Evolutionary conservation across 2,113 vertebrate species (phyloP).

Genomic region (Rousettus leschenaultii): DNA sequence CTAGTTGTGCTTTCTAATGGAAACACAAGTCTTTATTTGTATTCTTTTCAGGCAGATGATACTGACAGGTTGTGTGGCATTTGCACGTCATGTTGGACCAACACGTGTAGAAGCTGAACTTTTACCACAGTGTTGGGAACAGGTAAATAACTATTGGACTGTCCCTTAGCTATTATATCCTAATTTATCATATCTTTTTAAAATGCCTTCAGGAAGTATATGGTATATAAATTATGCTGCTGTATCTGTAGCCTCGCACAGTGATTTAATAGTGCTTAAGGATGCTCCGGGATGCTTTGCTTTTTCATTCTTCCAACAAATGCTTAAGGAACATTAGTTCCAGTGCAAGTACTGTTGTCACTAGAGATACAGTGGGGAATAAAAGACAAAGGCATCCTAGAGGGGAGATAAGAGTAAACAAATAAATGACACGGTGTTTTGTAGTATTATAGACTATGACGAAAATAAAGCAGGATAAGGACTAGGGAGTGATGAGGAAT

Average conservation of each 20-base stretch:
- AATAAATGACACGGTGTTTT: background rate
- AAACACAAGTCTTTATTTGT: background rate
- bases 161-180: background rate
- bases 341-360: background rate
- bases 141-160: slow-evolving; percentile 83
- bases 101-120: slow-evolving; percentile 98
- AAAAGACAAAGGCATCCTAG: background rate
- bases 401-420: background rate
- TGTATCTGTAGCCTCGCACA: background rate
- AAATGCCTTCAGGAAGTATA: background rate
- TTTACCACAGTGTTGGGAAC: slow-evolving; percentile 98
- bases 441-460: background rate
- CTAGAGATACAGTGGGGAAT: background rate
- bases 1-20: background rate
- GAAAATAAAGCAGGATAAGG: background rate
- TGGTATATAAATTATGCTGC: background rate
- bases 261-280: background rate
- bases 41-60: slow-evolving; percentile 94
- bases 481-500: background rate
- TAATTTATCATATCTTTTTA: background rate
- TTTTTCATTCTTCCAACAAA: background rate
- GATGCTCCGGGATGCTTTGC: background rate
- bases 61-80: slow-evolving; percentile 96
- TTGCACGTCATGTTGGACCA: slow-evolving; percentile 96
- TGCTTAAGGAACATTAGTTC: background rate